Percentiles rank a stretch among this genome's conserved stretches.
These are phyloP conservation scores for Rhinoptilus africanus DNA, from an alignment of 2,113 vertebrate genomes.

Conservation along the genomic window DNA sequence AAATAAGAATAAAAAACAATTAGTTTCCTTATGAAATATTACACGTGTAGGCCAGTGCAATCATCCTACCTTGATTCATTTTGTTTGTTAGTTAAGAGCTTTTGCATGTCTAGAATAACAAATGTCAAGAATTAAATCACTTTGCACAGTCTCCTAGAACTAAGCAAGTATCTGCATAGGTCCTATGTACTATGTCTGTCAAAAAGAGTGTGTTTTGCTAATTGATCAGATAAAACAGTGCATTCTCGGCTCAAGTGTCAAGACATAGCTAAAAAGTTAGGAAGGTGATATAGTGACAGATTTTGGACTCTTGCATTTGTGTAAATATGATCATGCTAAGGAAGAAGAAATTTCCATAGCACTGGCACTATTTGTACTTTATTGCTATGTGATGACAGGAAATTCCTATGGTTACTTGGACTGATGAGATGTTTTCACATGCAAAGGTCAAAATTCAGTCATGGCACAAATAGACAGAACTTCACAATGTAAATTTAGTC, in stretches of 20 bases:
- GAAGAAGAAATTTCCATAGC: not conserved
- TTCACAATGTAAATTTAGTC: not conserved
- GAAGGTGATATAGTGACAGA: not conserved
- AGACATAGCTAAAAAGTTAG: not conserved
- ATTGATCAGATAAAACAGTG: not conserved
- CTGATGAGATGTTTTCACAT: not conserved
- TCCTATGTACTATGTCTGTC: not conserved
- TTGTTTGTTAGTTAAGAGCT: constrained; percentile 11
- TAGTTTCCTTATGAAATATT: not conserved
- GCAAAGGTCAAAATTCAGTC: constrained; percentile 18
- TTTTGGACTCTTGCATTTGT: not conserved
- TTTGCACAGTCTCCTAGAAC: not conserved
- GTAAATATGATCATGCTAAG: not conserved
- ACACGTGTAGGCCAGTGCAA: not conserved
- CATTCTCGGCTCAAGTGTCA: not conserved
- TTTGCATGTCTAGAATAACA: not conserved
- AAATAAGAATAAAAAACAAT: constrained; percentile 13
- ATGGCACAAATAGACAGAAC: not conserved
- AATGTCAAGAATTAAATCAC: not conserved
- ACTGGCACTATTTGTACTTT: not conserved
- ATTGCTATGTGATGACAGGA: not conserved
- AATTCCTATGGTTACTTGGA: not conserved
- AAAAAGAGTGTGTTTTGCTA: rapidly evolving
- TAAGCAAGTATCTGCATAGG: not conserved
- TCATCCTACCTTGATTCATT: not conserved